Conservation (phyloP, 2,113 vertebrate genomes). For the Ondatra zibethicus region DNA sequence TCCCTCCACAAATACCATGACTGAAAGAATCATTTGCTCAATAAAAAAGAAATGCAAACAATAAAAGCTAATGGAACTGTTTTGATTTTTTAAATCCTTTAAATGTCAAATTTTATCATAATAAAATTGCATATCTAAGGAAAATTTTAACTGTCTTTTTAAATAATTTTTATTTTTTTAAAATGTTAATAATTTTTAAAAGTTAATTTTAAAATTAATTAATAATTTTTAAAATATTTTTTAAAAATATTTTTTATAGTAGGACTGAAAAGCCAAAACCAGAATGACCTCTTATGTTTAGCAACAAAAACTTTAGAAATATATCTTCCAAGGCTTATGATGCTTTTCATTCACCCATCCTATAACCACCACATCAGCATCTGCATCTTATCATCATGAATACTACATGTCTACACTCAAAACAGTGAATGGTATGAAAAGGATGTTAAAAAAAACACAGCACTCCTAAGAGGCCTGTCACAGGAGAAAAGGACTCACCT, state of each 20-base stretch:
- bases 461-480: background rate
- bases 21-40: slow-evolving; percentile 39
- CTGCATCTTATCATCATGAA: background rate
- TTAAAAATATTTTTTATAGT: slow-evolving; percentile 9
- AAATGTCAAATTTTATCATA: slow-evolving; percentile 2
- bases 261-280: slow-evolving; percentile 20
- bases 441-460: background rate
- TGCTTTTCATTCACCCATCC: background rate
- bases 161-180: background rate
- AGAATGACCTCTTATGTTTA: background rate
- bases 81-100: background rate
- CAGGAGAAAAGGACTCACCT: background rate
- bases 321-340: background rate
- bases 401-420: background rate
- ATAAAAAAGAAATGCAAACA: background rate
- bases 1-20: background rate
- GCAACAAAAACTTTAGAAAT: background rate
- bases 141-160: background rate
- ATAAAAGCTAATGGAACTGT: slow-evolving; percentile 10
- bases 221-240: background rate
- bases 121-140: slow-evolving; percentile 45
- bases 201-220: background rate
- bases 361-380: slow-evolving; percentile 22
- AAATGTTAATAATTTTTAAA: background rate
- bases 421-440: slow-evolving; percentile 7